A percentile compares a stretch with the other conserved stretches of the same genome.
phyloP scores from a whole-genome alignment of 1,140 invertebrate species.

The Akabosia matsudoensis region DNA sequence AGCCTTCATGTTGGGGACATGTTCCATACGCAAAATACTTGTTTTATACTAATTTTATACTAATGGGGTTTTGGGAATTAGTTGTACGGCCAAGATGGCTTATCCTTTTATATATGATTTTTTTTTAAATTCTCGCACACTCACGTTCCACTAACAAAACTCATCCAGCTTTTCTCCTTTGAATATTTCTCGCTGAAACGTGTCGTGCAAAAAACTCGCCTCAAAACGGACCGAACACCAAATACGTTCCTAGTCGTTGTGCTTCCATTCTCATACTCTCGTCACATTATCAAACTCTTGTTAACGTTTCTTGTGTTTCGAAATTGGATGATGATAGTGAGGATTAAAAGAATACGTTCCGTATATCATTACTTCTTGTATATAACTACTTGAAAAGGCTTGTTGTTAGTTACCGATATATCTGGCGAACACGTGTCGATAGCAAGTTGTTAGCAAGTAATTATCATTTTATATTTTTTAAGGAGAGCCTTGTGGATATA shows the following conservation, averaged over 20 bases:
- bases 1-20: no score
- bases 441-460: slow-evolving; percentile 14
- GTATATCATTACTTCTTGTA: background rate
- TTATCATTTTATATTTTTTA: slow-evolving; percentile 2
- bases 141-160: no score
- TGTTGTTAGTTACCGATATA: slow-evolving; percentile 11
- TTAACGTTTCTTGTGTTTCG: background rate
- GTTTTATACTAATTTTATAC: no score
- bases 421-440: background rate
- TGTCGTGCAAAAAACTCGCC: background rate
- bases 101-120: no score
- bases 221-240: background rate
- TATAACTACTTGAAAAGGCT: no score
- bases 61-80: no score
- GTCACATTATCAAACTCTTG: background rate
- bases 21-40: no score
- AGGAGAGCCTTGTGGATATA: background rate
- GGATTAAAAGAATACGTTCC: background rate
- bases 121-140: no score
- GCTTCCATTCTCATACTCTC: background rate
- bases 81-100: no score
- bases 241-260: no score
- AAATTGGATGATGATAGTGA: background rate
- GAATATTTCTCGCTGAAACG: no score
- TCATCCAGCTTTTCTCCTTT: no score